Percentiles rank a stretch among this genome's conserved stretches.
Evolutionary conservation across 2,888 invertebrate genomes (phyloP).

Genomic region (Drosophila ezoana): DNA sequence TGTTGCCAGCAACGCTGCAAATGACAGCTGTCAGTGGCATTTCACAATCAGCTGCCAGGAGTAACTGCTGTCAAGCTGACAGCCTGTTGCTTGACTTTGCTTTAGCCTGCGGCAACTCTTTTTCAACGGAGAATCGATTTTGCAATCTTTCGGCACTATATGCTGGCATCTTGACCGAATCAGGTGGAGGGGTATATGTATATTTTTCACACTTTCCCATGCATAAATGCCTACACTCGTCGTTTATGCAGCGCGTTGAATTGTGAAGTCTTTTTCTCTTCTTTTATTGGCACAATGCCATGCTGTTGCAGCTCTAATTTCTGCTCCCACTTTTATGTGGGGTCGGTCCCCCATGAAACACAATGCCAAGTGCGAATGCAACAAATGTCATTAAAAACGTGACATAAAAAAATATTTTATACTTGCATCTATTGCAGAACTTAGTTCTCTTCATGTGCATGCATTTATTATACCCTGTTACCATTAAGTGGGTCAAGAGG

Average conservation of each 20-base stretch:
- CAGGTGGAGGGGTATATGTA: neutral
- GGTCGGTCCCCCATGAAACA: conserved; percentile 6
- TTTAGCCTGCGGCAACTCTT: conserved; percentile 40
- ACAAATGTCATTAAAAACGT: conserved; percentile 79
- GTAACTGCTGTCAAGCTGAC: conserved; percentile 57
- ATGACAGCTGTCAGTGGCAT: conserved; percentile 76
- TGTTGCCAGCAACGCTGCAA: conserved; percentile 43
- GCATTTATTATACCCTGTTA: conserved; percentile 29
- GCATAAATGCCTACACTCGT: too few relatives aligned
- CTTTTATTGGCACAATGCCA: conserved; percentile 37
- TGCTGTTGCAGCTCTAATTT: conserved; percentile 24
- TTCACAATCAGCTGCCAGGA: conserved; percentile 54
- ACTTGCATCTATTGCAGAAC: conserved; percentile 44
- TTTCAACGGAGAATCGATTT: conserved; percentile 2
- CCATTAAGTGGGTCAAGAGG: neutral
- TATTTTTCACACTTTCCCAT: too few relatives aligned
- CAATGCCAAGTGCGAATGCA: conserved; percentile 65
- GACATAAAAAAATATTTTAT: conserved; percentile 77
- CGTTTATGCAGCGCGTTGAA: too few relatives aligned
- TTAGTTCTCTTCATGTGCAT: conserved; percentile 33
- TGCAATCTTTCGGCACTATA: neutral
- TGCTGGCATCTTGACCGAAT: conserved; percentile 16
- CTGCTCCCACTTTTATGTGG: conserved; percentile 16
- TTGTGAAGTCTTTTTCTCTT: neutral
- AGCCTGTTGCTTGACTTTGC: conserved; percentile 67